Base-by-base conservation (phyloP, 2,797 vertebrate genomes). In the Sebastolobus altivelis region DNA sequence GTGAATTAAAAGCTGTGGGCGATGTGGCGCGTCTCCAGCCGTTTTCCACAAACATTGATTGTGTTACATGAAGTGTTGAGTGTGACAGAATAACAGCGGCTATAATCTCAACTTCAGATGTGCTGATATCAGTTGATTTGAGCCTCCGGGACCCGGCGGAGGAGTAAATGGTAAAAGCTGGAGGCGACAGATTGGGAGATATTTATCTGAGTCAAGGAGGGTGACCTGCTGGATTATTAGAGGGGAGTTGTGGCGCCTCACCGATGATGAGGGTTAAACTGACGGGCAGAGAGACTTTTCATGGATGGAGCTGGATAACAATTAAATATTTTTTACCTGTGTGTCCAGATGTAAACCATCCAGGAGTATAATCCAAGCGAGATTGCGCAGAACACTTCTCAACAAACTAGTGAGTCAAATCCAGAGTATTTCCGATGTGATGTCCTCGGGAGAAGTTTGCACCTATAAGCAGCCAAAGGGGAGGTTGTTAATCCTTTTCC, bases 311-410 rank as follows among this genome's bases (percentile, higher is more conserved):
- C 77, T 61, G 18, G 12, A 43, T 18, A 63, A 14, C n/a, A 52
- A n/a, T 14, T 14, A 16, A 63, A 65, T 31, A 2, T 49, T 56
- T 33, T 73, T 91, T 95, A 96, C 96, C 95, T 94, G 86, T 92
- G 88, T 83, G 77, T 91, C 90, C 94, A 89, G 77, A 80, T 72
- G 85, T 84, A 66, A 90, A 89, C 65, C 91, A 94, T 95, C 87
- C 92, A 92, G 87, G 77, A 71, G 72, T n/a, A 89, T 95, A 94
- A 94, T 95, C 94, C 93, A 89, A 93, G 31, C 71, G 80, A 87
- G 87, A 81, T 88, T 65, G 59, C 63, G 52, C 10, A 7, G 10
- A 49, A 83, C 70, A 92, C 92, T 95, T 92, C 79, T 84, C 85
- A 87, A 82, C 86, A 91, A 92, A 93, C 84, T 92, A 83, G 63